phyloP scores from a whole-genome alignment of 2,113 vertebrate species.

The Podilymbus podiceps region DNA sequence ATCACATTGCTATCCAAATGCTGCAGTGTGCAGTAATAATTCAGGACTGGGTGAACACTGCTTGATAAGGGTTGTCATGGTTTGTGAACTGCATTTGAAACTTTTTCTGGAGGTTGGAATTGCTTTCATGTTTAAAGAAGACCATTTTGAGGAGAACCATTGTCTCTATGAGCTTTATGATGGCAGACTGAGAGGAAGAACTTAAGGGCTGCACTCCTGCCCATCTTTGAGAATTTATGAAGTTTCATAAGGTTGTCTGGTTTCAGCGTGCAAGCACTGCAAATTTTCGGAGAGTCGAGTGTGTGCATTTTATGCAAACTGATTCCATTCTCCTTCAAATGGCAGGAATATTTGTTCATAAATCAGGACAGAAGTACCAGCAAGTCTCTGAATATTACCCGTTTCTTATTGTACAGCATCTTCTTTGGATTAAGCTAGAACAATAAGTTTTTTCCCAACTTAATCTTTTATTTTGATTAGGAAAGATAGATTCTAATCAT shows the following conservation, averaged over 20 bases:
- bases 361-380: not conserved
- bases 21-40: not conserved
- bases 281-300: not conserved
- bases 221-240: not conserved
- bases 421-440: not conserved
- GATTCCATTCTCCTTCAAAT: not conserved
- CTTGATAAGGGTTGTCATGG: rapidly evolving
- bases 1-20: not conserved
- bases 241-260: not conserved
- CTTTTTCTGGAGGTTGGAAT: not conserved
- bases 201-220: not conserved
- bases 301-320: not conserved
- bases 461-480: not conserved
- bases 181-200: not conserved
- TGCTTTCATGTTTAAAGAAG: not conserved
- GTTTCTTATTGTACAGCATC: not conserved
- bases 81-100: not conserved
- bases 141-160: not conserved
- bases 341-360: not conserved
- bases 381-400: not conserved
- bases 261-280: not conserved
- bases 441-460: not conserved
- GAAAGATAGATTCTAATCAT: not conserved
- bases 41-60: not conserved
- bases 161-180: not conserved